phyloP scores from a whole-genome alignment of 2,888 invertebrate genomes.

The Metacarcinus magister region DNA sequence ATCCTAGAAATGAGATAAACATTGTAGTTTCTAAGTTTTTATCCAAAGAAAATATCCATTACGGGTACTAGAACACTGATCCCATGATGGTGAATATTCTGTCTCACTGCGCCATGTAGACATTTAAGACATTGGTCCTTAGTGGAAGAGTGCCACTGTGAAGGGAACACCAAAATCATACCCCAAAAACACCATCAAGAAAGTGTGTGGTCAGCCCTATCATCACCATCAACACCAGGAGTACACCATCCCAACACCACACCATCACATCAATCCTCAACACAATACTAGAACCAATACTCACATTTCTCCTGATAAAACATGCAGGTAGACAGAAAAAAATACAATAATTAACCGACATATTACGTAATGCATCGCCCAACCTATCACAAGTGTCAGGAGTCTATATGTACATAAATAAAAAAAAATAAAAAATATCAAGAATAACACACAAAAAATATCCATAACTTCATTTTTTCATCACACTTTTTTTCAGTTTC shows the following conservation, averaged over 20 bases:
- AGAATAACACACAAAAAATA: background rate
- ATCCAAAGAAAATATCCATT: too few relatives aligned
- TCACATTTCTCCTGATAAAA: conserved; percentile 45
- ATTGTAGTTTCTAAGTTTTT: too few relatives aligned
- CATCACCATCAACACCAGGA: background rate
- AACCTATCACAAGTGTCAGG: background rate
- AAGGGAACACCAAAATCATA: background rate
- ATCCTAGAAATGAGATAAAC: too few relatives aligned
- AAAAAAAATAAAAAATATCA: background rate
- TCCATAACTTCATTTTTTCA: background rate
- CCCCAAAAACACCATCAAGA: background rate
- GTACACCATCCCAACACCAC: background rate
- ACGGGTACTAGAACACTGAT: background rate
- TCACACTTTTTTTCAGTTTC: background rate
- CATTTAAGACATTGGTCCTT: too few relatives aligned
- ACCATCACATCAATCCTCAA: background rate
- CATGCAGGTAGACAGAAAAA: background rate
- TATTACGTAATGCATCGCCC: background rate
- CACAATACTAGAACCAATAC: background rate
- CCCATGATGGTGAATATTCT: background rate
- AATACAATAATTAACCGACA: conserved; percentile 22
- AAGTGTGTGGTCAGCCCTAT: background rate
- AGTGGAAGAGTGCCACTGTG: background rate
- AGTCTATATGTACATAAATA: too few relatives aligned
- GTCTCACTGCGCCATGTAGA: too few relatives aligned